These are phyloP conservation scores for Doryteuthis pealeii DNA, from an alignment of 1,140 invertebrate species.

Conservation along the genomic window DNA sequence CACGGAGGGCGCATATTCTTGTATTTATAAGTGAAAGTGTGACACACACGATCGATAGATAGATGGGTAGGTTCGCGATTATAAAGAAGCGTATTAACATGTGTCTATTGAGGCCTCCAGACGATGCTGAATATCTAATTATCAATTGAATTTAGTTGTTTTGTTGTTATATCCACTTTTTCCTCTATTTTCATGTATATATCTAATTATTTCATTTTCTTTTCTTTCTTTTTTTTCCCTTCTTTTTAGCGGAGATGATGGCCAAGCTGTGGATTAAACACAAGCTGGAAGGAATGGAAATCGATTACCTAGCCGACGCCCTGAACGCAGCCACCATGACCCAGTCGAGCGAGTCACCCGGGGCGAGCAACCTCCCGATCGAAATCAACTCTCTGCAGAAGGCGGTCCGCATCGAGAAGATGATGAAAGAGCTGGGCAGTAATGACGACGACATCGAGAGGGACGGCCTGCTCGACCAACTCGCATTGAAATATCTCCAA, in stretches of 20 bases:
- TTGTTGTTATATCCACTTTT: too few species aligned
- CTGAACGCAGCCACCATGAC: conserved; percentile 41
- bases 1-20: too few species aligned
- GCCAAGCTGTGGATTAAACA: conserved; percentile 28
- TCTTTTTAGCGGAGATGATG: conserved; percentile 8
- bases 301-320: conserved; percentile 39
- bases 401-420: conserved; percentile 38
- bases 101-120: too few species aligned
- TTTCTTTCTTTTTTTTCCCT: too few species aligned
- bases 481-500: neutral
- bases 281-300: conserved; percentile 40
- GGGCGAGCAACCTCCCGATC: conserved; percentile 26
- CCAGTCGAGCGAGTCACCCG: conserved; percentile 8
- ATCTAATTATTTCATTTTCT: too few species aligned
- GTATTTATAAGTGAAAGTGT: too few species aligned
- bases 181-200: too few species aligned
- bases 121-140: too few species aligned
- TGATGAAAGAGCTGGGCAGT: conserved; percentile 25
- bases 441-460: neutral
- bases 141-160: too few species aligned
- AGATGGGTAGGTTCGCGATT: too few species aligned
- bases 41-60: too few species aligned
- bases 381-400: conserved; percentile 39
- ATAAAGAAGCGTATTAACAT: too few species aligned
- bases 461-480: neutral